A percentile compares a stretch with the other conserved stretches of the same genome.
Evolutionary conservation across 1,140 invertebrate species (phyloP).

Genomic region (Drosophila parvula): DNA sequence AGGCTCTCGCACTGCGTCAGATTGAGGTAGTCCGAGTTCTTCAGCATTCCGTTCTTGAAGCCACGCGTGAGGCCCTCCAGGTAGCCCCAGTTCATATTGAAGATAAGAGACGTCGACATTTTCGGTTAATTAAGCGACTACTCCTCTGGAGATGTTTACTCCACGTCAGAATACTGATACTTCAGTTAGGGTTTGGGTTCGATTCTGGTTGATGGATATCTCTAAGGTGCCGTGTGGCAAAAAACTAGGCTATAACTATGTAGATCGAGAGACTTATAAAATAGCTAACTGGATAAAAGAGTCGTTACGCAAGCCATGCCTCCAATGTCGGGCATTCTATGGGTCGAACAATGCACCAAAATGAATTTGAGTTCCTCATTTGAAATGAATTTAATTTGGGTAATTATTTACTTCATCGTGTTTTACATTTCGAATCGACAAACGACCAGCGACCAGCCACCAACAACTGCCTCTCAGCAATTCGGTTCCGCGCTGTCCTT

Average conservation of each 20-base stretch:
- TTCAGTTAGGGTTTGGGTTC: background rate
- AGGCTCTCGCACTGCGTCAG: conserved; percentile 99
- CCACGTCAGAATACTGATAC: too few relatives aligned
- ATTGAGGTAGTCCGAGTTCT: conserved; percentile 98
- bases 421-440: conserved; percentile 57
- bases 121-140: background rate
- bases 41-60: conserved; percentile 99
- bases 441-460: conserved; percentile 32
- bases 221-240: background rate
- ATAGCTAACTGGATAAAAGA: background rate
- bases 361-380: conserved; percentile 16
- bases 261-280: background rate
- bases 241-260: background rate
- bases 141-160: background rate
- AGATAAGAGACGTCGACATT: conserved; percentile 48
- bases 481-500: background rate
- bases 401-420: conserved; percentile 38
- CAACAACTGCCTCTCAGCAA: background rate
- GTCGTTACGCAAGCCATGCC: too few relatives aligned
- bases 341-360: background rate
- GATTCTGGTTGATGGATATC: background rate
- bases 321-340: background rate
- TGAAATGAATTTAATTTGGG: conserved; percentile 60
- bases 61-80: conserved; percentile 98
- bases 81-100: conserved; percentile 98